Percentiles rank a stretch among this genome's conserved stretches.
Conservation (phyloP, 2,888 invertebrate genomes). For the Physocephala rufipes region DNA sequence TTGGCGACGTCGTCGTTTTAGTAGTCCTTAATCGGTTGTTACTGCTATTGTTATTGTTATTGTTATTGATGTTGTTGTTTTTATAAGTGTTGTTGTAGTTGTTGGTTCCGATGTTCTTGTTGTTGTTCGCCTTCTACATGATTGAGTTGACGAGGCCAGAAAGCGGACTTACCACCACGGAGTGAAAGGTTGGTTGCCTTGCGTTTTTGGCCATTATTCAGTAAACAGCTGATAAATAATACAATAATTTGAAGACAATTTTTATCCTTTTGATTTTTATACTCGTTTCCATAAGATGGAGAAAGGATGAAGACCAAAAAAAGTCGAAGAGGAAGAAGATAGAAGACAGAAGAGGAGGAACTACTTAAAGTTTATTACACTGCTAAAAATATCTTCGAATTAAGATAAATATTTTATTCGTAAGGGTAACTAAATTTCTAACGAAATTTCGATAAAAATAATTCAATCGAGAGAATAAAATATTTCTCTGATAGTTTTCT, state of each 20-base stretch:
- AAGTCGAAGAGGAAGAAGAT: no score
- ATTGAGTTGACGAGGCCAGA: neutral
- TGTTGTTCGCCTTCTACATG: neutral
- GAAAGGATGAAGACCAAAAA: neutral
- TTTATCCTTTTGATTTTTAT: neutral
- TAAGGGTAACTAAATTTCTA: no score
- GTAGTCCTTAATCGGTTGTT: neutral
- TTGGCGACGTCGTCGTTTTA: no score
- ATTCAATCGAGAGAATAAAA: no score
- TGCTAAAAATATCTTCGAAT: no score
- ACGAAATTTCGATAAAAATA: no score
- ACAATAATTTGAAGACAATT: neutral
- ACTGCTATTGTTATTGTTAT: neutral
- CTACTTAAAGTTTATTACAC: no score
- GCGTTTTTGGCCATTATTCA: neutral
- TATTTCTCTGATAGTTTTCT: no score
- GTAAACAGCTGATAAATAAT: slow-evolving; percentile 12
- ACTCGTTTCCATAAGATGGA: neutral
- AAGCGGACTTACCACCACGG: neutral
- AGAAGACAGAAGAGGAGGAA: no score
- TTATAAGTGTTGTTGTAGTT: slow-evolving; percentile 3
- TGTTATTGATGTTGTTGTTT: neutral
- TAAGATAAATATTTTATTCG: no score
- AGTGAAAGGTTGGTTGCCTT: slow-evolving; percentile 21
- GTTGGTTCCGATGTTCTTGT: neutral